Evolutionary conservation across 2,888 invertebrate species (phyloP), one percentile per base, ranked within the genome.

Genomic region (Lasioglossum leucozonium): DNA sequence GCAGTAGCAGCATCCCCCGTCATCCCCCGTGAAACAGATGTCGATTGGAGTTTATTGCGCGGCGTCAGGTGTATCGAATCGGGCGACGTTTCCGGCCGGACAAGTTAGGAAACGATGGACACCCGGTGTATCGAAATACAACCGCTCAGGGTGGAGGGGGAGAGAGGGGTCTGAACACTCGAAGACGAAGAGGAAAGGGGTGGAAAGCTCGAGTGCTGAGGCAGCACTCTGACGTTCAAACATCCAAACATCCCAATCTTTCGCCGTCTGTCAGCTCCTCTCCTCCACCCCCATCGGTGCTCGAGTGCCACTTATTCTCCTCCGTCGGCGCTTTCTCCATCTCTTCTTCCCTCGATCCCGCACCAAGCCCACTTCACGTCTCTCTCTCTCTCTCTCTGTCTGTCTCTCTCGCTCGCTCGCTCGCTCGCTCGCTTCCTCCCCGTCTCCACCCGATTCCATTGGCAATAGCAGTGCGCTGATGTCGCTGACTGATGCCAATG

Each of bases 231-330:
- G 91, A 91, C 93, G 94, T 93, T 94, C 94, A 94, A 94, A 94
- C 94, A 94, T 94, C 94, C 94, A 94, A 94, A 94, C 94, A 94
- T 93, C 93, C 93, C 92, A 93, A 94, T 94, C 94, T 94, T 94
- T 94, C 93, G 93, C 90, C 92, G 93, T 93, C 93, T 93, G 93
- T 92, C 91, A 91, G 91, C 84, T 90, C 88, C 81, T 82, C 77
- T 85, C 67, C 76, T 55, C 79, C 88, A 74, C 77, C 85, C 72
- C 85, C 86, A 87, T 86, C 81, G 84, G 85, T 82, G 82, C 90
- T 93, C 89, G 91, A 94, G 94, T 91, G 91, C 94, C 94, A 94
- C 94, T 94, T 94, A 93, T 93, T 92, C 93, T 87, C 90, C 89
- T 91, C 90, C 89, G 84, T 87, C 85, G 84, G 88, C 86, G 88